These are phyloP conservation scores for Pica pica DNA, from an alignment of 2,113 vertebrate genomes.

Conservation along the genomic window DNA sequence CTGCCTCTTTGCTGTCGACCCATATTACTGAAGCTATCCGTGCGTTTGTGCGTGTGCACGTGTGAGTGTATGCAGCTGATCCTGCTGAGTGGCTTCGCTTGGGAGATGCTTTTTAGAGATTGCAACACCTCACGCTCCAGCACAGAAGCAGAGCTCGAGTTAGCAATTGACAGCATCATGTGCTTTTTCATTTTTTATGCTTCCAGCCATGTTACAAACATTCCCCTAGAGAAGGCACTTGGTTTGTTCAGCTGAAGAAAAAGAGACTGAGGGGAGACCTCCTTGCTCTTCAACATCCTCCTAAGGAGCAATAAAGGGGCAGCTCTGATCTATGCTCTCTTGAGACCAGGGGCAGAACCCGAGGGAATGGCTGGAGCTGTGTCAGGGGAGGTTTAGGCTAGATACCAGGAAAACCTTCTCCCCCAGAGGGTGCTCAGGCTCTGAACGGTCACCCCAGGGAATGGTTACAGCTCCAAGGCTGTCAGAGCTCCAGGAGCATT, in stretches of 20 bases:
- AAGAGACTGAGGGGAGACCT: not conserved
- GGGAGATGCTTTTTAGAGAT: too few relatives aligned
- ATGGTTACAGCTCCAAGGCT: not conserved
- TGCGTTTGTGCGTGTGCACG: too few relatives aligned
- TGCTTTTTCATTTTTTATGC: not conserved
- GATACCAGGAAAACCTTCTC: not conserved
- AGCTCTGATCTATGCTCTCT: not conserved
- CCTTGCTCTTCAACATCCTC: not conserved
- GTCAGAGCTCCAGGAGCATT: not conserved
- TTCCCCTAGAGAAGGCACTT: not conserved
- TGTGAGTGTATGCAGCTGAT: too few relatives aligned
- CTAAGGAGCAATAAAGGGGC: not conserved
- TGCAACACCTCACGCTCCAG: too few relatives aligned
- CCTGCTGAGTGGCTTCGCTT: too few relatives aligned
- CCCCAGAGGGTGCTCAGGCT: accelerated
- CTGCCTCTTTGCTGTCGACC: too few relatives aligned
- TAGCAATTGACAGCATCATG: not conserved
- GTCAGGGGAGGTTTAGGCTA: not conserved
- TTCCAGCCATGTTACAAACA: not conserved
- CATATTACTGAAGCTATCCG: too few relatives aligned
- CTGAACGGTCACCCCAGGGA: not conserved
- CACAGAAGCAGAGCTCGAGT: too few relatives aligned
- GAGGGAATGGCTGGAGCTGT: not conserved
- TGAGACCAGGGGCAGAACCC: not conserved
- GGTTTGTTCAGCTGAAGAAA: not conserved